These are phyloP conservation scores for Caenorhabditis imperialis DNA, from an alignment of 2,888 invertebrate genomes.

Conservation along the genomic window DNA sequence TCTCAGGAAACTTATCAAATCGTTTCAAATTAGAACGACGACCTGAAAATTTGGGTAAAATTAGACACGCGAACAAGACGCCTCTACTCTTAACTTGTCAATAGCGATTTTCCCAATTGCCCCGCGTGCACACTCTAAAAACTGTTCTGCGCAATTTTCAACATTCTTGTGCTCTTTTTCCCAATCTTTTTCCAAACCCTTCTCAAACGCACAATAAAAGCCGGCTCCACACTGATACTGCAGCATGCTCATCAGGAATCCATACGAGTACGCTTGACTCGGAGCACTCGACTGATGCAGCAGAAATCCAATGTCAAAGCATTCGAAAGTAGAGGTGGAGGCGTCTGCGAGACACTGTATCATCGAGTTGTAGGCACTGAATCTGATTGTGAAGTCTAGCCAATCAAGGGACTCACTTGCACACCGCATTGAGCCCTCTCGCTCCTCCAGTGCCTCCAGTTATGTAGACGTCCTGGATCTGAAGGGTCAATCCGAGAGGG, in stretches of 20 bases:
- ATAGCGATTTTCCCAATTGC: too few species aligned
- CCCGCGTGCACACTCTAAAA: too few species aligned
- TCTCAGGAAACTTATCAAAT: too few species aligned
- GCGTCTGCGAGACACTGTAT: slow-evolving; percentile 53
- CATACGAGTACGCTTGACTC: slow-evolving; percentile 59
- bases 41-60: too few species aligned
- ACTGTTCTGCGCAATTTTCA: too few species aligned
- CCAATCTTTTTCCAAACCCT: too few species aligned
- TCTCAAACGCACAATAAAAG: slow-evolving; percentile 60
- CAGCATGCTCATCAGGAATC: slow-evolving; percentile 59
- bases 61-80: too few species aligned
- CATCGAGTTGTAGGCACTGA: slow-evolving; percentile 60
- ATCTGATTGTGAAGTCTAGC: too few species aligned
- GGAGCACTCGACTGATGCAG: slow-evolving; percentile 29
- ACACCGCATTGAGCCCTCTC: slow-evolving; percentile 58
- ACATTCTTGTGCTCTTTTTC: too few species aligned
- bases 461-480: slow-evolving; percentile 62
- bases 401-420: slow-evolving; percentile 64
- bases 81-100: too few species aligned
- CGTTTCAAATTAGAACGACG: too few species aligned
- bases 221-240: slow-evolving; percentile 66
- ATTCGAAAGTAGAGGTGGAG: slow-evolving; percentile 52
- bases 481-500: slow-evolving; percentile 55
- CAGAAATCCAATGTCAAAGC: slow-evolving; percentile 54
- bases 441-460: slow-evolving; percentile 42